phyloP scores from a whole-genome alignment of 2,888 invertebrate species.

The Mycalesis mineus region DNA sequence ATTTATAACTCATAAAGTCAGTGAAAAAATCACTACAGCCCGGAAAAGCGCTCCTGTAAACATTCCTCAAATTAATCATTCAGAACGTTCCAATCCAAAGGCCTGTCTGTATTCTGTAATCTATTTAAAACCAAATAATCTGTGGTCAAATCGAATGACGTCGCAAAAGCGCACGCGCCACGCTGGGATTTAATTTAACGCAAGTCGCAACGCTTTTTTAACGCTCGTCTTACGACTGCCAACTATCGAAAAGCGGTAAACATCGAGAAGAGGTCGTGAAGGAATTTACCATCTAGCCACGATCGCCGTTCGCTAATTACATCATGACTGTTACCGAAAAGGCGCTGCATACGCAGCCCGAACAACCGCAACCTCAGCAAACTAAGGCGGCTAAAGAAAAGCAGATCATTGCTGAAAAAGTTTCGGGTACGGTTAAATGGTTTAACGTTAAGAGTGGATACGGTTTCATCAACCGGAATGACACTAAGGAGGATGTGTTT shows the following conservation, averaged over 20 bases:
- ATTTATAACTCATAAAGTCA: too few species aligned
- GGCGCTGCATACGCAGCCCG: slow-evolving; percentile 84
- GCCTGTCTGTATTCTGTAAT: too few species aligned
- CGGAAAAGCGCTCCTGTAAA: too few species aligned
- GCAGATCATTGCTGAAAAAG: slow-evolving; percentile 94
- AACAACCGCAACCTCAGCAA: slow-evolving; percentile 79
- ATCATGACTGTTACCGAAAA: slow-evolving; percentile 98
- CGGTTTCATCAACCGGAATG: slow-evolving; percentile 99
- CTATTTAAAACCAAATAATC: too few species aligned
- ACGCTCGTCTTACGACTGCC: too few species aligned
- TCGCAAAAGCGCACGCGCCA: too few species aligned
- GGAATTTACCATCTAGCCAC: slow-evolving; percentile 84
- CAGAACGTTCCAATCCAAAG: too few species aligned
- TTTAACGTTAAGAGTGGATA: slow-evolving; percentile 98
- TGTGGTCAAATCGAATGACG: too few species aligned
- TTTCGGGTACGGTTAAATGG: slow-evolving; percentile 99
- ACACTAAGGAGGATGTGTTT: slow-evolving; percentile 99
- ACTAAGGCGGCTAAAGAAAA: slow-evolving; percentile 86
- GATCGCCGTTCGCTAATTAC: slow-evolving; percentile 87
- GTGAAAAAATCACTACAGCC: too few species aligned
- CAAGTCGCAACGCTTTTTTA: too few species aligned
- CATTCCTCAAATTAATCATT: too few species aligned
- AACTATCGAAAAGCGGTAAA: slow-evolving; percentile 81
- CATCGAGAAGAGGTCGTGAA: slow-evolving; percentile 87
- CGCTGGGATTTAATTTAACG: too few species aligned